Percentiles rank a stretch among this genome's conserved stretches.
Conservation (phyloP, 1,140 invertebrate species). For the Trinorchestia longiramus region DNA sequence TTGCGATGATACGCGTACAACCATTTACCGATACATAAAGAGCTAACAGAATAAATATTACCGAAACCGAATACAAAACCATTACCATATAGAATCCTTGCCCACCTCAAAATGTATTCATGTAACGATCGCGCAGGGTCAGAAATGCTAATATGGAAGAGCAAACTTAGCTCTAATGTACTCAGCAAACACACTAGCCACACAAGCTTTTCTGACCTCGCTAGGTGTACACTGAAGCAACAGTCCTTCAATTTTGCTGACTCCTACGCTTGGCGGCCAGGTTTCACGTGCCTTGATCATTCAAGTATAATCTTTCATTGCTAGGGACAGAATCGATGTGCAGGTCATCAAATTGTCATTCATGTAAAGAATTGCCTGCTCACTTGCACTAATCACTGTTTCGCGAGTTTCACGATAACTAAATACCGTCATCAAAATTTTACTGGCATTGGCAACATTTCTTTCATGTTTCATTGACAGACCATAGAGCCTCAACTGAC, state of each 20-base stretch:
- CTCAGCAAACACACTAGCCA: background rate
- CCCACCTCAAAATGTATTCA: background rate
- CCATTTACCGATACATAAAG: no score
- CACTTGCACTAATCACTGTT: no score
- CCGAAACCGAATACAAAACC: no score
- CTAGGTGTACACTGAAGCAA: background rate
- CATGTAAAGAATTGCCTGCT: background rate
- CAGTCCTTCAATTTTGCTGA: background rate
- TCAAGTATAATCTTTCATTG: background rate
- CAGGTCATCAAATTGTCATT: background rate
- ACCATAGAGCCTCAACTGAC: no score
- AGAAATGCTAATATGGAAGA: constrained; percentile 35
- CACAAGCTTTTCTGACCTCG: background rate
- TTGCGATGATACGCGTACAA: no score
- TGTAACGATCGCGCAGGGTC: background rate
- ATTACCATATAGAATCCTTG: background rate
- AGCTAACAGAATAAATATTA: no score
- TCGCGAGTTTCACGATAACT: no score
- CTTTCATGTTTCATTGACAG: no score
- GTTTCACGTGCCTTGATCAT: background rate
- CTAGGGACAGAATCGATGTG: background rate
- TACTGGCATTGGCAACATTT: no score
- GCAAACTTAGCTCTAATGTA: background rate
- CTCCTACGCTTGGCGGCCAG: background rate
- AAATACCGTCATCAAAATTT: no score